Evolutionary conservation across 1,140 invertebrate genomes (phyloP), one percentile per base, ranked within the genome.

Genomic region (Tetraneura akinire): DNA sequence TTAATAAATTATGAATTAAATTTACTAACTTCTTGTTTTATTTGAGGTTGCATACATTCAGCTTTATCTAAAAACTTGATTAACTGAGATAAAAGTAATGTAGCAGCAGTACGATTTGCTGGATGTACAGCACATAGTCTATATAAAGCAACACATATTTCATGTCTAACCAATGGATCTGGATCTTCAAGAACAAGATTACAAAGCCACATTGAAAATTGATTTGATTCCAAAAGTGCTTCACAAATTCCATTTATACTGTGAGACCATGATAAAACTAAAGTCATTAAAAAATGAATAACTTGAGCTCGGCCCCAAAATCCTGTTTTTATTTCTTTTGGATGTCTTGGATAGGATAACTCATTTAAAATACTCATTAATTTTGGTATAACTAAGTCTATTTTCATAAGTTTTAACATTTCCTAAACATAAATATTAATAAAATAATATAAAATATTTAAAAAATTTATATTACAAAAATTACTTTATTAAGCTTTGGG

Each of bases 131-230:
- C 73, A 29, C 80, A 81, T 93, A 96, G 96, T 73, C 92, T 89
- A 85, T 97, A 96, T 3, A 97, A 87, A 0, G 94, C 94, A 32
- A 92, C 92, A 85, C 95, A 96, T 0, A 94, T 93, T 87, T 97
- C 95, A 80, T 93, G 89, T 32, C 95, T 88, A 0, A 97, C 94
- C 71, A 92, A 88, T 0, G 93, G 93, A 85, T 96, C 94, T 0
- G 93, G 93, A 85, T 95, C 93, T 83, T 95, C 93, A 1, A 96
- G 85, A 4, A 94, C 91, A 5, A 95, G 87, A 84, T 92, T 88
- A 55, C 92, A 90, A 10, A 95, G 84, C 92, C 93, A 94, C 2
- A 87, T 86, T 29, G 90, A 89, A 66, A 93, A 91, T 80, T 91
- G 89, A 1, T 89, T 85, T 21, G 89, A 88, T 10, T 89, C 87